Evolutionary conservation across 2,113 vertebrate genomes (phyloP), one percentile per base, ranked within the genome.

Genomic region (Cariama cristata): DNA sequence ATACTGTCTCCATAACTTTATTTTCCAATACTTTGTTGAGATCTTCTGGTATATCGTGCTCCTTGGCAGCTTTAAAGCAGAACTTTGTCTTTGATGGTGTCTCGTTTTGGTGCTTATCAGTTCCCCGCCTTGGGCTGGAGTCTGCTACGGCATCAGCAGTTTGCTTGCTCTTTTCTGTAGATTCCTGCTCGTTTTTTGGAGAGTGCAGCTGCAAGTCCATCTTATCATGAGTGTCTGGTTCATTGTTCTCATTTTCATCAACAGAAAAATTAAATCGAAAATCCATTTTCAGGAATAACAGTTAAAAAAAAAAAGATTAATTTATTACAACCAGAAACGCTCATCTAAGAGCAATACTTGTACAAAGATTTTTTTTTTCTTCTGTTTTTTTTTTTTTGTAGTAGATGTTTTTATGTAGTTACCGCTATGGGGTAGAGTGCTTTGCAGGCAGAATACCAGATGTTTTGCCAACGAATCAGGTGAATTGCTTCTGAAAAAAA

Each of bases 221-320:
- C 81, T 87, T 72, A 44, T 8, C 59, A 5, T 18, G 5, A 50
- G 64, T 3, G 6, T 69, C 91, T 74, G 76, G 73, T 72, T 96
- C 92, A 9, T 35, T 60, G 88, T 42, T 90, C 79, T 97, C 82
- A 18, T 81, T 44, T 38, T 93, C 96, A 66, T 97, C 97, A 64
- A 98, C 62, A 50, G 30, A 81, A 71, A 99, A 99, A 92, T 99
- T 98, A 96, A 99, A 99, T 2, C 74, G 98, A 92, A 99, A 99
- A 64, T 86, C 69, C 98, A 99, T 99, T 66, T 68, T 97, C 12
- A 14, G 27, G 38, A 81, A 9, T 32, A 69, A n/a, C 5, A 27
- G 55, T 47, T 17, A 63, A 5, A 32, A 58, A 30, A 56, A 52
- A 21, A 19, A 10, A 35, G 44, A 30, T 76, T 64, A 53, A 79